Evolutionary conservation across 2,113 vertebrate species (phyloP).

Genomic region (Chunga burmeisteri): DNA sequence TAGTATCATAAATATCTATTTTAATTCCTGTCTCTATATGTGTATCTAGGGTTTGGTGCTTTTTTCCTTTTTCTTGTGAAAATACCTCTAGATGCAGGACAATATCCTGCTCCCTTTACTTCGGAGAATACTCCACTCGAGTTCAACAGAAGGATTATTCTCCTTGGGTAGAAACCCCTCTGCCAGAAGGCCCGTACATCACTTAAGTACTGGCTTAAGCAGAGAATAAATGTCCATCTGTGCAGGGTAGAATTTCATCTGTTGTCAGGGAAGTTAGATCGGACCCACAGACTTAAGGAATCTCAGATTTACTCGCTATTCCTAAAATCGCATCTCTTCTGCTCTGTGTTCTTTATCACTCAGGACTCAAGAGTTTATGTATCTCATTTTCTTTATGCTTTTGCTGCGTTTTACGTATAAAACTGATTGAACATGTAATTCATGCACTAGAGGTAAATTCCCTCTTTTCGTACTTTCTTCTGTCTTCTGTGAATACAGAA

Average conservation of each 20-base stretch:
- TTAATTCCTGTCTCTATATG: conserved; percentile 38
- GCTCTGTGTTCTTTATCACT: background rate
- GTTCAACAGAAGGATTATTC: conserved; percentile 47
- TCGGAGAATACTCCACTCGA: conserved; percentile 11
- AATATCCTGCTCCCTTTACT: conserved; percentile 32
- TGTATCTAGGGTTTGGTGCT: conserved; percentile 8
- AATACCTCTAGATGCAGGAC: conserved; percentile 18
- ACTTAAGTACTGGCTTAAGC: conserved; percentile 30
- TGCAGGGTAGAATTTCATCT: conserved; percentile 47
- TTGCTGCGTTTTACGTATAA: background rate
- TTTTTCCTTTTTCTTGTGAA: background rate
- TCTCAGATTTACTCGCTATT: background rate
- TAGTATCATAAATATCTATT: conserved; percentile 57
- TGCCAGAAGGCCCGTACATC: conserved; percentile 43
- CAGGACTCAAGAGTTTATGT: background rate
- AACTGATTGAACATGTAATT: background rate
- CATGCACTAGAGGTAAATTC: background rate
- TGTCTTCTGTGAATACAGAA: background rate
- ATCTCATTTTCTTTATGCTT: background rate
- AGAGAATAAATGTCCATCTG: conserved; percentile 34
- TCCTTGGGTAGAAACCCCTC: conserved; percentile 34
- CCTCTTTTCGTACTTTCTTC: background rate
- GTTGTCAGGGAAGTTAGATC: conserved; percentile 12
- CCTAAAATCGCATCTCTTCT: background rate
- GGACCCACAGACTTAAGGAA: background rate